These are phyloP conservation scores for Hetaerina titia DNA, from an alignment of 2,888 invertebrate species.

Conservation along the genomic window DNA sequence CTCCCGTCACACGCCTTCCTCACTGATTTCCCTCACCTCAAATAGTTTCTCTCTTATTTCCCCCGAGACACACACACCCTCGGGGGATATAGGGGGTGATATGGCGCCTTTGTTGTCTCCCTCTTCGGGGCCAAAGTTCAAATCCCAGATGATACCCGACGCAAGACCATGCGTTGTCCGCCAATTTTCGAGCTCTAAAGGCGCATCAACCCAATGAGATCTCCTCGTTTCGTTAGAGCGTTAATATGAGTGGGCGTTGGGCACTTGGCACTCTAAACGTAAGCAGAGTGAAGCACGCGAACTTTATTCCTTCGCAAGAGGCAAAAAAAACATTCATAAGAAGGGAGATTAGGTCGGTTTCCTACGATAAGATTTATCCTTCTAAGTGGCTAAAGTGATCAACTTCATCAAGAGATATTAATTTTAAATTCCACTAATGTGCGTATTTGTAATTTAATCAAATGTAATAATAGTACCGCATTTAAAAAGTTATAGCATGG, in stretches of 20 bases:
- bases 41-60: conserved; percentile 19
- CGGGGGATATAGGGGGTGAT: neutral
- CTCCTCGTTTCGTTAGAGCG: neutral
- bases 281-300: neutral
- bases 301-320: too few relatives aligned
- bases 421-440: too few relatives aligned
- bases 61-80: neutral
- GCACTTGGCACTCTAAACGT: neutral
- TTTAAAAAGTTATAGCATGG: too few relatives aligned
- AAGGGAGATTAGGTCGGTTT: too few relatives aligned
- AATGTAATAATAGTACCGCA: too few relatives aligned
- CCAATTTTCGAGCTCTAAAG: neutral
- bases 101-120: neutral
- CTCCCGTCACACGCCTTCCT: neutral
- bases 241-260: neutral
- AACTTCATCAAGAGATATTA: too few relatives aligned
- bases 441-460: too few relatives aligned
- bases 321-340: too few relatives aligned
- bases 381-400: too few relatives aligned
- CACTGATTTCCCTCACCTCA: conserved; percentile 35
- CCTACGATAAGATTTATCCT: too few relatives aligned
- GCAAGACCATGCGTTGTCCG: neutral
- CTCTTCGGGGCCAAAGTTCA: neutral
- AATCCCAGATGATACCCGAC: neutral
- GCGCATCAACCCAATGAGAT: neutral